phyloP scores from a whole-genome alignment of 2,113 vertebrate species.

The Otus sunia region DNA sequence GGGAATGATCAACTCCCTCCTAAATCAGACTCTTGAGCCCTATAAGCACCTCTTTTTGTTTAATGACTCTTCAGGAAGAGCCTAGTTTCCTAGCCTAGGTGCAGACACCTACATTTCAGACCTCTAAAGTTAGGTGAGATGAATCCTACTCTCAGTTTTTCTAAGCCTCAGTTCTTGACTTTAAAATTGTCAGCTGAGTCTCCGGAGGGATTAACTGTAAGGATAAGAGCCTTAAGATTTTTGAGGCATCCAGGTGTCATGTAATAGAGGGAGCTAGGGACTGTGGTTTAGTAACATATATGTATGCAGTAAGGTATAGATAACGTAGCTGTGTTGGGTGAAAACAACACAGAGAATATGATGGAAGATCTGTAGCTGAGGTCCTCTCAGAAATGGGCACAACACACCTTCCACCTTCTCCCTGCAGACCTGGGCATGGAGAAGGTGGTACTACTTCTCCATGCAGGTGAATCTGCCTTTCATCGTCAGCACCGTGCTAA shows the following conservation, averaged over 20 bases:
- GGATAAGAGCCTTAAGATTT: not conserved
- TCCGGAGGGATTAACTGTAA: not conserved
- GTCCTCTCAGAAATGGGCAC: not conserved
- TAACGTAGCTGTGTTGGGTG: not conserved
- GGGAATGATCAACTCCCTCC: not conserved
- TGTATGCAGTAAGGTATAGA: not conserved
- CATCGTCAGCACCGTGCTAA: not conserved
- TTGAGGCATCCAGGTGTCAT: not conserved
- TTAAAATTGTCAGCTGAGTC: not conserved
- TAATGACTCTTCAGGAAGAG: not conserved
- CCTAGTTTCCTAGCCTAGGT: not conserved
- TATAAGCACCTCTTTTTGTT: not conserved
- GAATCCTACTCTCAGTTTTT: not conserved
- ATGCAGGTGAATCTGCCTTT: not conserved
- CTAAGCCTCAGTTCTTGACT: not conserved
- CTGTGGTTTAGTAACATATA: not conserved
- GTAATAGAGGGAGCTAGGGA: not conserved
- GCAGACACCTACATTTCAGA: not conserved
- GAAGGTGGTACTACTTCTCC: not conserved
- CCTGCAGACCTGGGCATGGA: not conserved
- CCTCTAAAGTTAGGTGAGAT: not conserved
- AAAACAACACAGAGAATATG: not conserved
- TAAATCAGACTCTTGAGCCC: not conserved
- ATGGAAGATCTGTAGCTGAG: not conserved
- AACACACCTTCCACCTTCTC: not conserved